A percentile compares a stretch with the other conserved stretches of the same genome.
phyloP scores from a whole-genome alignment of 2,888 invertebrate genomes.

The Clepsis dumicolana region DNA sequence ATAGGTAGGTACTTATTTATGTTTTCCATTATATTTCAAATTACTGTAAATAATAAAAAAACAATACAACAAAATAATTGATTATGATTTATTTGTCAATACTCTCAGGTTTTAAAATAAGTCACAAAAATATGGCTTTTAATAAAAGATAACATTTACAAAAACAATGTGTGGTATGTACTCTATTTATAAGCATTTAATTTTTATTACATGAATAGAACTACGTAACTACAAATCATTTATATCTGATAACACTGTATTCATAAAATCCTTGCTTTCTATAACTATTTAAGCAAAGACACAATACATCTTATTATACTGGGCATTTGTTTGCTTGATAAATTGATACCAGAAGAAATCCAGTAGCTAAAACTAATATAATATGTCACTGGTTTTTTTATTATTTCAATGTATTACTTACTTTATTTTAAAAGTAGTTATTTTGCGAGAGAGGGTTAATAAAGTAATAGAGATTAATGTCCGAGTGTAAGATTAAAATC shows the following conservation, averaged over 20 bases:
- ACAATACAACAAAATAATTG: conserved; percentile 16
- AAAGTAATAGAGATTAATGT: no score
- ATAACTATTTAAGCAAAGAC: no score
- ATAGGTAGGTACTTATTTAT: neutral
- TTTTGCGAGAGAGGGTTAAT: no score
- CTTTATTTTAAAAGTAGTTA: no score
- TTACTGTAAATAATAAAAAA: conserved; percentile 21
- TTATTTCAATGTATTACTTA: no score
- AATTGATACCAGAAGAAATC: no score
- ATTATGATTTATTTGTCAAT: conserved; percentile 40
- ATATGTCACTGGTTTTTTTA: no score
- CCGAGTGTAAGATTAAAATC: no score
- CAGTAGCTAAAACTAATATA: no score
- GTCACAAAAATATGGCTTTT: conserved; percentile 65
- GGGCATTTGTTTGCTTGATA: no score
- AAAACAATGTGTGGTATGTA: conserved; percentile 34
- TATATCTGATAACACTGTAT: neutral
- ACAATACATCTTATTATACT: no score
- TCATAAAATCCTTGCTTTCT: neutral
- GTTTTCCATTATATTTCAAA: neutral
- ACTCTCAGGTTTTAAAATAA: conserved; percentile 34
- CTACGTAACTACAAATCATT: neutral
- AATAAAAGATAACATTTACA: conserved; percentile 40
- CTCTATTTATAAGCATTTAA: neutral
- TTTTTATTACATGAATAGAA: neutral